Conservation (phyloP, 2,797 vertebrate species). For the Gallinago stenura region DNA sequence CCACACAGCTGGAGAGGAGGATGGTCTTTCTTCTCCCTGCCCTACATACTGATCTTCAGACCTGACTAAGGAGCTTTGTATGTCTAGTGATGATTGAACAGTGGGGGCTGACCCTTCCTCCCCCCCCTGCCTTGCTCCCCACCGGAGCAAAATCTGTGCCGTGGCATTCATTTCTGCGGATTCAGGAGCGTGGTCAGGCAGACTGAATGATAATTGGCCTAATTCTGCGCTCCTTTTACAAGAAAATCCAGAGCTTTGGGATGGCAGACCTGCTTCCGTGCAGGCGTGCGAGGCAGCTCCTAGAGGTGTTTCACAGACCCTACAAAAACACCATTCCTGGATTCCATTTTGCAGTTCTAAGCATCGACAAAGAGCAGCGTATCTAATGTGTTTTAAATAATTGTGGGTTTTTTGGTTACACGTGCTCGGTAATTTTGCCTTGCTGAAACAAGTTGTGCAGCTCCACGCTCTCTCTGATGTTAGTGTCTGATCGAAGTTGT, state of each 20-base stretch:
- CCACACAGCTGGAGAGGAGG: slow-evolving; percentile 11
- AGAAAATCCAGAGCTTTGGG: background rate
- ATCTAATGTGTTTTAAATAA: background rate
- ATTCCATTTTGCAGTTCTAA: fast-evolving
- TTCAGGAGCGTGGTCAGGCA: background rate
- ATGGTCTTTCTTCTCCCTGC: slow-evolving; percentile 20
- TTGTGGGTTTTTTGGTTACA: background rate
- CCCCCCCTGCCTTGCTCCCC: fast-evolving
- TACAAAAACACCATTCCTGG: fast-evolving
- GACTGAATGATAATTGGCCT: background rate
- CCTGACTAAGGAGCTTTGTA: slow-evolving; percentile 44
- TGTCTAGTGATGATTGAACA: background rate
- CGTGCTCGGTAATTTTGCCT: background rate
- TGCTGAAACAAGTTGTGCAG: background rate
- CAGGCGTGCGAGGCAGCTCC: background rate
- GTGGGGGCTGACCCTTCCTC: background rate
- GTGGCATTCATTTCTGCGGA: fast-evolving
- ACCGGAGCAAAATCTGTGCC: background rate
- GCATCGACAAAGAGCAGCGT: background rate
- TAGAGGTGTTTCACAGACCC: background rate
- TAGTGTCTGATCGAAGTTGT: slow-evolving; percentile 6
- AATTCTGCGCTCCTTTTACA: background rate
- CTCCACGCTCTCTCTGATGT: background rate
- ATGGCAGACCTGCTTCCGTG: background rate
- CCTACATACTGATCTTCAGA: slow-evolving; percentile 28